A percentile compares a stretch with the other conserved stretches of the same genome.
Evolutionary conservation across 2,888 invertebrate species (phyloP).

Genomic region (Sycophila texana): DNA sequence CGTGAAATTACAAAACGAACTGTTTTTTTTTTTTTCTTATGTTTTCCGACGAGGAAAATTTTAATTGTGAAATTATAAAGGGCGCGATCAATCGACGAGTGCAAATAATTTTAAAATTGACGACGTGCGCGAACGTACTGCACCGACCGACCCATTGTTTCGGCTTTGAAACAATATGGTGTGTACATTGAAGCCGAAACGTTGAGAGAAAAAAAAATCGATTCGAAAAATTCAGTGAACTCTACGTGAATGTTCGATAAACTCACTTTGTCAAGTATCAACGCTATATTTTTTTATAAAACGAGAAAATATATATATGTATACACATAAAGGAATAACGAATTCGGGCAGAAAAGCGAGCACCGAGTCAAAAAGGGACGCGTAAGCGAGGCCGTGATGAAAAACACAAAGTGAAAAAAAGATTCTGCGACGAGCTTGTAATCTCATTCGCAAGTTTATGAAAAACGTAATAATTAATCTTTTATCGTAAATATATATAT

Average conservation of each 20-base stretch:
- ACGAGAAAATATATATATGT: not conserved
- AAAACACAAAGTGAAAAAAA: not conserved
- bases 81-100: too few relatives aligned
- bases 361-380: constrained; percentile 48
- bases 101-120: too few relatives aligned
- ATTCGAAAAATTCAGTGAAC: constrained; percentile 28
- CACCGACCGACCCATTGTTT: too few relatives aligned
- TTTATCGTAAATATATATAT: constrained; percentile 47
- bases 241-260: constrained; percentile 52
- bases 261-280: constrained; percentile 52
- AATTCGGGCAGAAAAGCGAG: not conserved
- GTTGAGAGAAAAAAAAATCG: not conserved
- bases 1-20: too few relatives aligned
- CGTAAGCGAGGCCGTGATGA: not conserved
- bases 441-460: constrained; percentile 8
- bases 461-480: constrained; percentile 17
- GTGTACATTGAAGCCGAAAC: not conserved
- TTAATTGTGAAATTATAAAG: too few relatives aligned
- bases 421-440: constrained; percentile 16
- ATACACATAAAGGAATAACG: constrained; percentile 12
- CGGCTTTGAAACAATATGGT: too few relatives aligned
- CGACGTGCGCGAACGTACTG: too few relatives aligned
- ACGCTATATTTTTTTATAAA: constrained; percentile 49
- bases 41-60: too few relatives aligned
- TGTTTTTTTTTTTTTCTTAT: too few relatives aligned